Evolutionary conservation across 37 sponge, comb jelly and placozoan species (phyloP), one percentile per base, ranked within the genome.

Genomic region (Tethya wilhelma): DNA sequence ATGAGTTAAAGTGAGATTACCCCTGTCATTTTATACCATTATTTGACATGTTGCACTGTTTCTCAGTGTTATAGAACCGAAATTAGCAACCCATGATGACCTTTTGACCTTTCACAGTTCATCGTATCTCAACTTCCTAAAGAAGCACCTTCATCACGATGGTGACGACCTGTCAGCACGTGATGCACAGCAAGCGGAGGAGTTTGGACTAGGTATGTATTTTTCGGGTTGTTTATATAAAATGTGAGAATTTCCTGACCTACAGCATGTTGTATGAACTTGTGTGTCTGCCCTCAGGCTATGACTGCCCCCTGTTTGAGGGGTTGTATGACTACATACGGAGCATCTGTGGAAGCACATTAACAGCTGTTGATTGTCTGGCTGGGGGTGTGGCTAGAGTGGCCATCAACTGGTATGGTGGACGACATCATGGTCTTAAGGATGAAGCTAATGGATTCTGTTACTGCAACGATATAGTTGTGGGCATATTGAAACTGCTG

Each of bases 371-470:
- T 62, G 70, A 77, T 0, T 28, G 39, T 14, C 76, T 96, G 32
- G n/a, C 84, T 68, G 32, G 33, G 23, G 85, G 65, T 19, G 64
- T 70, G 60, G 55, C 42, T 34, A 38, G 25, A 20, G 80, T 93
- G 14, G 93, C 77, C 26, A 64, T 93, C 56, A 93, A 96, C 78
- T 96, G 97, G 97, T 80, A 66, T 68, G 97, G 97, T 42, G 96
- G 97, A 7, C 93, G 93, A 91, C 95, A 94, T 70, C 95, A 94
- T 83, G 87, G 63, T 6, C 73, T 41, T 28, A 86, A 87, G 38
- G 79, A 80, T 39, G 75, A 60, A 58, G 97, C 97, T 2, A 56
- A 82, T 60, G 97, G 97, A 5, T 93, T 80, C 79, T 96, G 97
- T 67, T 96, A 96, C 66, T 75, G 82, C 70, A 96, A 96, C 80